A percentile compares a stretch with the other conserved stretches of the same genome.
Evolutionary conservation across 1,140 invertebrate genomes (phyloP).

Genomic region (Drosophila ananassae): DNA sequence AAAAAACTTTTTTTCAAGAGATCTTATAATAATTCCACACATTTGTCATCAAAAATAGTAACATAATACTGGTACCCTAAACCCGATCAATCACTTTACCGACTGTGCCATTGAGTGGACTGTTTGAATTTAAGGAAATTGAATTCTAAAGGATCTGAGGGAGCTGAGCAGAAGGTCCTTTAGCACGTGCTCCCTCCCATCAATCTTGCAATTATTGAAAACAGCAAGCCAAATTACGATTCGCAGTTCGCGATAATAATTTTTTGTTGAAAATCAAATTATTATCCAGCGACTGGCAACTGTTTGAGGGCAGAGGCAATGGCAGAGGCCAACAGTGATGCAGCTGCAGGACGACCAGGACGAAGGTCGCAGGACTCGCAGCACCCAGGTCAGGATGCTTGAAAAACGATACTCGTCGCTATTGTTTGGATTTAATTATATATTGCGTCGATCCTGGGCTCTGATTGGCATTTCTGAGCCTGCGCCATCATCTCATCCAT

Average conservation of each 20-base stretch:
- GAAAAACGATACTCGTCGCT: constrained; percentile 73
- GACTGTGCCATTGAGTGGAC: constrained; percentile 9
- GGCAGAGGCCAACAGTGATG: constrained; percentile 2
- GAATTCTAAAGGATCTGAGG: constrained; percentile 10
- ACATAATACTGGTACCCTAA: neutral
- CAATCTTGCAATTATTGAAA: constrained; percentile 56
- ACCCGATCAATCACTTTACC: constrained; percentile 28
- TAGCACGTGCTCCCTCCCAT: constrained; percentile 46
- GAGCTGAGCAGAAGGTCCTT: neutral
- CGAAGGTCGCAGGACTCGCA: neutral
- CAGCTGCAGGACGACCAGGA: constrained; percentile 34
- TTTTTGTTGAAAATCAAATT: constrained; percentile 59
- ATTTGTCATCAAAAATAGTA: neutral
- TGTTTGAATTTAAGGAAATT: constrained; percentile 6
- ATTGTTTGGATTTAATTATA: constrained; percentile 76
- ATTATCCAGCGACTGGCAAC: constrained; percentile 60
- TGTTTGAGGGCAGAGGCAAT: constrained; percentile 15
- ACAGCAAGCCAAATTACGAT: constrained; percentile 36
- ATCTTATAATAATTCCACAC: neutral
- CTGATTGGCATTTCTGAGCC: constrained; percentile 25
- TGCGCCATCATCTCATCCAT: constrained; percentile 46
- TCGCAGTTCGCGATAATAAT: constrained; percentile 44
- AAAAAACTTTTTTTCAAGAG: neutral
- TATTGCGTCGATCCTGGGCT: constrained; percentile 43
- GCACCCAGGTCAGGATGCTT: constrained; percentile 59